These are phyloP conservation scores for Urechis unicinctus DNA, from an alignment of 2,888 invertebrate genomes.

Conservation along the genomic window DNA sequence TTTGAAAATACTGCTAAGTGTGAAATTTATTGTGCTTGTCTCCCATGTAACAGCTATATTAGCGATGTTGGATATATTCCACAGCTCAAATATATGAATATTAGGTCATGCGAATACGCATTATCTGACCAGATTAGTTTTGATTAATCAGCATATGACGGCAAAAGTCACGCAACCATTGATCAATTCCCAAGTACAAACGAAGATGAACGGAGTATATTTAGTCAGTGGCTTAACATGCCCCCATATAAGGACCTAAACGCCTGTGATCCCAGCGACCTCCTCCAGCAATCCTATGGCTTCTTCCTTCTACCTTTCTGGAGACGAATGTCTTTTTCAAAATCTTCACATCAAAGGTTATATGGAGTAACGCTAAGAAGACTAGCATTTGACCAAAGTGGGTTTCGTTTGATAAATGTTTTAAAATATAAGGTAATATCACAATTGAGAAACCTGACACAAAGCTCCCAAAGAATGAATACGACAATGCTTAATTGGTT, in stretches of 20 bases:
- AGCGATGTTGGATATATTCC: no score
- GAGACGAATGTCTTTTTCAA: not conserved
- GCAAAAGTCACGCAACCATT: not conserved
- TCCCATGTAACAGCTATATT: no score
- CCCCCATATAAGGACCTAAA: constrained; percentile 5
- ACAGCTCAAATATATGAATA: no score
- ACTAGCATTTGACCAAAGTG: not conserved
- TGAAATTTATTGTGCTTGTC: no score
- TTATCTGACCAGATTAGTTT: no score
- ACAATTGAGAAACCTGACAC: no score
- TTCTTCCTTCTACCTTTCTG: constrained; percentile 11
- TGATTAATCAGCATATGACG: not conserved
- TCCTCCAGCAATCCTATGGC: not conserved
- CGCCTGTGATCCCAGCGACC: constrained; percentile 4
- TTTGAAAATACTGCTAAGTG: no score
- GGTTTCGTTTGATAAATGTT: no score
- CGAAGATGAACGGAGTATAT: constrained; percentile 1
- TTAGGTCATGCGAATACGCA: no score
- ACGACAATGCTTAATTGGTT: not conserved
- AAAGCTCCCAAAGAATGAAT: no score
- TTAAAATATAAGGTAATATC: no score
- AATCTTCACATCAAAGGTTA: not conserved
- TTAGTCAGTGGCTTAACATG: constrained; percentile 4
- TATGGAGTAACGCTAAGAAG: not conserved
- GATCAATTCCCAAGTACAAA: constrained; percentile 9